A percentile compares a stretch with the other conserved stretches of the same genome.
These are phyloP conservation scores for Zosterops japonicus DNA, from an alignment of 2,113 vertebrate species.

Conservation along the genomic window DNA sequence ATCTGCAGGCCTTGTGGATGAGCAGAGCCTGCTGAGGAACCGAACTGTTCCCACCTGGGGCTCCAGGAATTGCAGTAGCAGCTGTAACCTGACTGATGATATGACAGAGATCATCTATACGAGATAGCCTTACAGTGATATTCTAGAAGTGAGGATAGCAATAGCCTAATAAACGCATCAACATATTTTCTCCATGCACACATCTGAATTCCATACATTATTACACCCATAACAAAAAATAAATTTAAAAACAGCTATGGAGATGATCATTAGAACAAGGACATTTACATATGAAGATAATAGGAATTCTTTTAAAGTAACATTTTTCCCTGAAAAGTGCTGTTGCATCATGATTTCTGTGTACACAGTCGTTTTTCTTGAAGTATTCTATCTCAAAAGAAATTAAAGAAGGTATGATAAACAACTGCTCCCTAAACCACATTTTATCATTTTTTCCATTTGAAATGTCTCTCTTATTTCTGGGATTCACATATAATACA, in stretches of 20 bases:
- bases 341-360: neutral
- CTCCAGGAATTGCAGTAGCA: neutral
- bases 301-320: neutral
- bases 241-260: neutral
- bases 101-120: accelerated
- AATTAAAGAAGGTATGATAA: neutral
- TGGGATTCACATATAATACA: neutral
- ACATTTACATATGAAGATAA: neutral
- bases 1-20: neutral
- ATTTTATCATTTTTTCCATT: neutral
- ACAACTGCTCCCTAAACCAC: neutral
- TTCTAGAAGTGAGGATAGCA: neutral
- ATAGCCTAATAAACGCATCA: neutral
- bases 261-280: neutral
- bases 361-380: neutral
- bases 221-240: neutral
- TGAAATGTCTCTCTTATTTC: neutral
- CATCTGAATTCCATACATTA: neutral
- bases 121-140: neutral
- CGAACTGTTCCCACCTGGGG: neutral
- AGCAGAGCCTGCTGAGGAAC: neutral
- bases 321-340: neutral
- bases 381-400: neutral
- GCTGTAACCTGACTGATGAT: neutral
- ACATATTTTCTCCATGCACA: neutral